Evolutionary conservation across 2,113 vertebrate species (phyloP).

Genomic region (Eulemur rufifrons): DNA sequence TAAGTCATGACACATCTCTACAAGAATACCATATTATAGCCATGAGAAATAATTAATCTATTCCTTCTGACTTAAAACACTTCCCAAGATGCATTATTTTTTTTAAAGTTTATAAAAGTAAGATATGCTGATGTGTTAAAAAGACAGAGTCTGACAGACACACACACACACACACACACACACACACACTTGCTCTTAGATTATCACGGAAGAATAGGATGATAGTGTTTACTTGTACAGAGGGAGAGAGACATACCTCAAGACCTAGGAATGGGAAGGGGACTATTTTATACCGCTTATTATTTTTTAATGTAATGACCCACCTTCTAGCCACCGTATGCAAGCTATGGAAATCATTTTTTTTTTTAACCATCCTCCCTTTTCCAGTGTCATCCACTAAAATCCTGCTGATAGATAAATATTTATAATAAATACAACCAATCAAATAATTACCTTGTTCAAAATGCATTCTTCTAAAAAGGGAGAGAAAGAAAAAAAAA

Average conservation of each 20-base stretch:
- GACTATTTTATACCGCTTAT: not conserved
- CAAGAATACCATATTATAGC: not conserved
- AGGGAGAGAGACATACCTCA: not conserved
- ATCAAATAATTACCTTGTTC: not conserved
- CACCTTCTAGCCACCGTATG: not conserved
- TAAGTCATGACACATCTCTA: not conserved
- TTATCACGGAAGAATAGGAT: not conserved
- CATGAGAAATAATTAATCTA: not conserved
- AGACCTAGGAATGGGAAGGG: accelerated
- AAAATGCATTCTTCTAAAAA: not conserved
- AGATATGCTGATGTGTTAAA: not conserved
- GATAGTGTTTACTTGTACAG: not conserved
- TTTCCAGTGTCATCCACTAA: not conserved
- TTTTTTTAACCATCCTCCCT: not conserved
- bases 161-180: not conserved
- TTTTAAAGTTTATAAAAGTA: not conserved
- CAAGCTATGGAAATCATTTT: not conserved
- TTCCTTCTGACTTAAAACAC: not conserved
- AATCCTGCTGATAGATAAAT: not conserved
- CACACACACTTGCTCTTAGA: not conserved
- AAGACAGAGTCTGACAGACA: not conserved
- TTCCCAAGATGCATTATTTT: not conserved
- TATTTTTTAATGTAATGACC: not conserved
- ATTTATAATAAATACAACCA: not conserved
- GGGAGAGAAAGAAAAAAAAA: not conserved